phyloP scores from a whole-genome alignment of 2,797 vertebrate genomes.

The Lagorchestes hirsutus region DNA sequence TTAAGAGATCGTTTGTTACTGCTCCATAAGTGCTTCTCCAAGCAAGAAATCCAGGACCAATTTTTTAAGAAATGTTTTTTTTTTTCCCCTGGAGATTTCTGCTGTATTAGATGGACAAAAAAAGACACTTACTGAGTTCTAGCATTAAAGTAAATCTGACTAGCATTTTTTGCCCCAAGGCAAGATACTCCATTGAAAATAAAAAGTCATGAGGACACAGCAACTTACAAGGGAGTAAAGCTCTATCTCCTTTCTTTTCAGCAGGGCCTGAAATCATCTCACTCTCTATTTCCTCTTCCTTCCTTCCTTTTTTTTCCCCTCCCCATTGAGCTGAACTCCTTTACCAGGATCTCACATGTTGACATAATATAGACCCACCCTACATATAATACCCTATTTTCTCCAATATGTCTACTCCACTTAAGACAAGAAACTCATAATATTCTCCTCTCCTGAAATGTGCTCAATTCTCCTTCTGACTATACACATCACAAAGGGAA shows the following conservation, averaged over 20 bases:
- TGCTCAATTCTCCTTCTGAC: too few species aligned
- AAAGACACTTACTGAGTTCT: conserved; percentile 64
- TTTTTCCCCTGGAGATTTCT: not conserved
- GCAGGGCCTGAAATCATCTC: not conserved
- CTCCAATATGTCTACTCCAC: not conserved
- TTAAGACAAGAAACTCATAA: not conserved
- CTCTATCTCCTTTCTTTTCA: conserved; percentile 16
- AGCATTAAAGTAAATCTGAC: conserved; percentile 56
- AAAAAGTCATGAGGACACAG: not conserved
- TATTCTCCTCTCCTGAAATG: not conserved
- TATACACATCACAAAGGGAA: not conserved
- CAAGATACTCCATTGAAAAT: not conserved
- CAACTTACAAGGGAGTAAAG: not conserved
- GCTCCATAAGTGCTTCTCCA: conserved; percentile 80
- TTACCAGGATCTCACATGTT: not conserved
- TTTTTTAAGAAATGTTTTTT: conserved; percentile 58
- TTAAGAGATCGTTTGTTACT: conserved; percentile 83
- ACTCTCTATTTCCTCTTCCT: not conserved
- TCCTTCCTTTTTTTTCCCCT: not conserved
- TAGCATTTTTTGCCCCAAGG: conserved; percentile 42
- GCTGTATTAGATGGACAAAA: conserved; percentile 65
- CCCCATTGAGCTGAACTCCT: not conserved
- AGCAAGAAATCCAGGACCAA: conserved; percentile 72
- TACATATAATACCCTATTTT: not conserved
- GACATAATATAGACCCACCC: not conserved